Evolutionary conservation across 2,113 vertebrate genomes (phyloP).

Genomic region (Microcebus ravelobensis): DNA sequence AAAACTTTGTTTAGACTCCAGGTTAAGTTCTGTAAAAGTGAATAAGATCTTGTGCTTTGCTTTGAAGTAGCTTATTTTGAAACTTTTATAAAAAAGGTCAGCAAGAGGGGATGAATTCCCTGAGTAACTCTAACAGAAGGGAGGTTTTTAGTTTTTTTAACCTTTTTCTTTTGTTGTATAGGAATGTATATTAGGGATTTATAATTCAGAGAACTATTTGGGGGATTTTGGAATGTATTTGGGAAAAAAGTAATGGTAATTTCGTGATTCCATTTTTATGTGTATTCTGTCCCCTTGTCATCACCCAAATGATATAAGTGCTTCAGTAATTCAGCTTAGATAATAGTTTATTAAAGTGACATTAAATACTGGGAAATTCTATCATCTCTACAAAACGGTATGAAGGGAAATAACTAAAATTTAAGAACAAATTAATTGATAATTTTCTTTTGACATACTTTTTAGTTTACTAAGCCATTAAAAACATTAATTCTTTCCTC

Average conservation of each 20-base stretch:
- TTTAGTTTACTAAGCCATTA: background rate
- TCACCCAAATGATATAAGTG: background rate
- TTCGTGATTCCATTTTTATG: background rate
- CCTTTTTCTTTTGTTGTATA: background rate
- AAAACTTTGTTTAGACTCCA: background rate
- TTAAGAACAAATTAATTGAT: constrained; percentile 19
- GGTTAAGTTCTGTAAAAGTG: background rate
- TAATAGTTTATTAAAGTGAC: constrained; percentile 50
- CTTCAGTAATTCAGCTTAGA: background rate
- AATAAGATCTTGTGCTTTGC: background rate
- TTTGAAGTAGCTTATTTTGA: constrained; percentile 1
- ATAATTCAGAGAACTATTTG: constrained; percentile 9
- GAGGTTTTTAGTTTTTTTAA: background rate
- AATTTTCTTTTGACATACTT: background rate
- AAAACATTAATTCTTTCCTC: background rate
- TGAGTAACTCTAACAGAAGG: background rate
- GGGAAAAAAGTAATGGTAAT: background rate
- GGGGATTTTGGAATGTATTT: background rate
- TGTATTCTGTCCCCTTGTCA: background rate
- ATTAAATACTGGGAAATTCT: background rate
- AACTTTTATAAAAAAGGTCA: background rate
- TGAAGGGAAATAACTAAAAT: background rate
- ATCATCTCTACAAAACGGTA: background rate
- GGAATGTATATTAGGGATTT: background rate
- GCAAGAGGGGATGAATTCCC: background rate